phyloP scores from a whole-genome alignment of 2,113 vertebrate genomes.

The Gopherus evgoodei region DNA sequence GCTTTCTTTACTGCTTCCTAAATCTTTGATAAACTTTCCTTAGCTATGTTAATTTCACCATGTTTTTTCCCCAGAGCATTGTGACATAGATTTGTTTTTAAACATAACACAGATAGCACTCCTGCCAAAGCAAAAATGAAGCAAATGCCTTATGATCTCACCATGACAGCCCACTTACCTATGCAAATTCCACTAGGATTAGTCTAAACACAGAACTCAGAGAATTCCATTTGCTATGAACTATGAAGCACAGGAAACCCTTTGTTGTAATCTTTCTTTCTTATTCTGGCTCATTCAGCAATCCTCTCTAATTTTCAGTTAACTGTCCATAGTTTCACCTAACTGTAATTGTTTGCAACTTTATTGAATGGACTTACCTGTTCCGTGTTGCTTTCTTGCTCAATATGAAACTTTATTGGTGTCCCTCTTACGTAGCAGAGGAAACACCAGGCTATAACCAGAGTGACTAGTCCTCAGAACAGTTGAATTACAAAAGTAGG shows the following conservation, averaged over 20 bases:
- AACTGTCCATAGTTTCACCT: background rate
- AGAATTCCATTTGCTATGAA: background rate
- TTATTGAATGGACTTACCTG: background rate
- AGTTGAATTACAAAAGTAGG: background rate
- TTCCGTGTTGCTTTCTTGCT: background rate
- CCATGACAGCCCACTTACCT: background rate
- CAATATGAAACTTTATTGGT: background rate
- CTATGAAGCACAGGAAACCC: background rate
- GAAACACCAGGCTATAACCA: background rate
- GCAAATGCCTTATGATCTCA: background rate
- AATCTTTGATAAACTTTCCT: background rate
- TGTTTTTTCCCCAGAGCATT: background rate
- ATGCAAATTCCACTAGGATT: background rate
- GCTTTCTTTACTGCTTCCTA: background rate
- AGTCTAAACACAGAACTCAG: background rate
- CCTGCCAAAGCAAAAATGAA: background rate
- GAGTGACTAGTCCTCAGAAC: background rate
- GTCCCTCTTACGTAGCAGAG: background rate
- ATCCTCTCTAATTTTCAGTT: background rate
- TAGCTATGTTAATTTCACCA: background rate
- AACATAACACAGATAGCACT: background rate
- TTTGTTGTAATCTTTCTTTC: background rate
- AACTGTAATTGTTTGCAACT: background rate
- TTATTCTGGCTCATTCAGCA: background rate
- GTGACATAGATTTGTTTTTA: background rate